A percentile compares a stretch with the other conserved stretches of the same genome.
Evolutionary conservation across 2,888 invertebrate genomes (phyloP).

Genomic region (Parnassius mnemosyne): DNA sequence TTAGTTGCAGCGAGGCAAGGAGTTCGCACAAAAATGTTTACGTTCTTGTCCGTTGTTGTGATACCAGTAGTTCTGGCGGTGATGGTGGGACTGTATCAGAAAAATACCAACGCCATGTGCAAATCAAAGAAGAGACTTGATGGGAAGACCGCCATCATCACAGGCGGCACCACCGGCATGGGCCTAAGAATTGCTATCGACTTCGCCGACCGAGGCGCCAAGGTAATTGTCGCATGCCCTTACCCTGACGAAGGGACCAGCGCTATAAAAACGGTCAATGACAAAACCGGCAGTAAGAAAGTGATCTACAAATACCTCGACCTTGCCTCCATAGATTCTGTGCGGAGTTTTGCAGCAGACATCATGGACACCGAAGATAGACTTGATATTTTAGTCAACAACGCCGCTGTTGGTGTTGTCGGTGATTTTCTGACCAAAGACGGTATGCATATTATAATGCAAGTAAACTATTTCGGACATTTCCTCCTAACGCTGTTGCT

Average conservation of each 20-base stretch:
- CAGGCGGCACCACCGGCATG: slow-evolving; percentile 69
- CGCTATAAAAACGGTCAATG: slow-evolving; percentile 81
- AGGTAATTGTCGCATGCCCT: slow-evolving; percentile 68
- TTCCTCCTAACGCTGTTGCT: slow-evolving; percentile 94
- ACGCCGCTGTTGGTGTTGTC: slow-evolving; percentile 89
- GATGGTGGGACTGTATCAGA: slow-evolving; percentile 61
- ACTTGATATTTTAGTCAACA: slow-evolving; percentile 92
- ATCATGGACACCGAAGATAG: slow-evolving; percentile 85
- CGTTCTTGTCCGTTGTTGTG: slow-evolving; percentile 23
- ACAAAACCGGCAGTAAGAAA: slow-evolving; percentile 84
- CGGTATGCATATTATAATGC: slow-evolving; percentile 92
- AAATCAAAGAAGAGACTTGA: slow-evolving; percentile 61
- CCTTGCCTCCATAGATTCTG: slow-evolving; percentile 86
- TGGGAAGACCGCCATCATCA: slow-evolving; percentile 63
- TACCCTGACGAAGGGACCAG: slow-evolving; percentile 57
- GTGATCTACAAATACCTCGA: slow-evolving; percentile 87
- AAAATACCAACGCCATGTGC: slow-evolving; percentile 64
- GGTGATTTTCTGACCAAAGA: slow-evolving; percentile 84
- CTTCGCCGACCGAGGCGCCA: slow-evolving; percentile 64
- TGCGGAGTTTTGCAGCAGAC: slow-evolving; percentile 89
- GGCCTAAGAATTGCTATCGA: slow-evolving; percentile 65
- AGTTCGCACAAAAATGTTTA: slow-evolving; percentile 24
- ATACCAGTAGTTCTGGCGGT: slow-evolving; percentile 26
- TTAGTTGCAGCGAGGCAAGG: not conserved
- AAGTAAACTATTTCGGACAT: slow-evolving; percentile 95